Conservation (phyloP, 2,113 vertebrate species). For the Montifringilla adamsi region DNA sequence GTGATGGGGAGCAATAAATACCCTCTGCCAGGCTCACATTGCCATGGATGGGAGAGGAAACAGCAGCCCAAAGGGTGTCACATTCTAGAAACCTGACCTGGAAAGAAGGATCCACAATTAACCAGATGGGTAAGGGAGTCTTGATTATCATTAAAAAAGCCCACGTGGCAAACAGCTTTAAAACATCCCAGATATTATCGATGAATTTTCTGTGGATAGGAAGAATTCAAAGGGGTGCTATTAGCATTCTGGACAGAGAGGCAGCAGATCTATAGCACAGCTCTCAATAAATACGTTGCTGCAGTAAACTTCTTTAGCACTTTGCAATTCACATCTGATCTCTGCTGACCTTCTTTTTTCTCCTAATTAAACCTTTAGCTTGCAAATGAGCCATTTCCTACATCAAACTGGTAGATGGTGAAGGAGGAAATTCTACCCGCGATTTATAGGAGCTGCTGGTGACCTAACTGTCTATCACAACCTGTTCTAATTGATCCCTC, state of each 20-base stretch:
- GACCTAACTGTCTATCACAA: conserved; percentile 28
- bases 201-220: neutral
- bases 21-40: conserved; percentile 12
- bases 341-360: conserved; percentile 45
- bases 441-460: conserved; percentile 20
- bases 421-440: conserved; percentile 21
- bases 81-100: conserved; percentile 39
- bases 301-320: conserved; percentile 47
- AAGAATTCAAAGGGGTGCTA: neutral
- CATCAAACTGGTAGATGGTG: conserved; percentile 6
- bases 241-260: conserved; percentile 24
- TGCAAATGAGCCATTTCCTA: conserved; percentile 60
- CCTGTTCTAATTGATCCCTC: conserved; percentile 30
- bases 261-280: neutral
- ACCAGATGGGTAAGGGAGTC: neutral
- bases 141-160: neutral
- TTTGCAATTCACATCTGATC: conserved; percentile 64
- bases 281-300: neutral
- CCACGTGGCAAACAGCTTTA: neutral
- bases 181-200: neutral
- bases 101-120: conserved; percentile 12
- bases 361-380: conserved; percentile 64
- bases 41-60: neutral
- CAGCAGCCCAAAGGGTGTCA: neutral
- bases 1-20: conserved; percentile 30